A percentile compares a stretch with the other conserved stretches of the same genome.
Conservation (phyloP, 92 coral and sea anemone species). For the Heteractis magnifica region DNA sequence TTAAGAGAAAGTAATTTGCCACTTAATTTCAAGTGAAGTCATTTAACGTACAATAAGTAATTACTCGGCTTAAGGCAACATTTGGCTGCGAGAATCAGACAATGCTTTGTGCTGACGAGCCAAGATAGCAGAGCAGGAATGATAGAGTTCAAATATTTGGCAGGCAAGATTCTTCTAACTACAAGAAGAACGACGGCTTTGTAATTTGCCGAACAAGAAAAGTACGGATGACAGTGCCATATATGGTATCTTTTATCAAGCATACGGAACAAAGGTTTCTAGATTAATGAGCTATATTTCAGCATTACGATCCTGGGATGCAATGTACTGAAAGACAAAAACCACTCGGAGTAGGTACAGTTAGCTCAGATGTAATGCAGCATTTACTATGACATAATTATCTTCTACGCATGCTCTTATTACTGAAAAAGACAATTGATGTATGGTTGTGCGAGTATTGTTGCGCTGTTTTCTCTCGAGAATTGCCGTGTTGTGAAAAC, state of each 20-base stretch:
- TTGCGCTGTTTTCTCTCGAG: no score
- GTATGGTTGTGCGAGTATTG: no score
- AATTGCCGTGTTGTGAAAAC: no score
- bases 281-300: neutral
- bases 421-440: no score
- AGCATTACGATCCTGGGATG: neutral
- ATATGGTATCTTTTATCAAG: neutral
- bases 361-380: neutral
- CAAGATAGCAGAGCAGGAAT: neutral
- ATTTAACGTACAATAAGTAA: neutral
- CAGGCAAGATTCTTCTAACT: neutral
- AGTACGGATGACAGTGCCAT: neutral
- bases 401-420: neutral
- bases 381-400: no score
- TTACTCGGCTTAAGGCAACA: neutral
- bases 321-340: neutral
- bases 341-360: neutral
- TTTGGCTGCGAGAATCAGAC: neutral
- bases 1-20: no score
- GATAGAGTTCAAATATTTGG: neutral
- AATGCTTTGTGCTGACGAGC: neutral
- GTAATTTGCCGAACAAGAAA: neutral
- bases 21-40: no score
- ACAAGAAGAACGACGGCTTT: neutral
- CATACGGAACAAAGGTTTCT: neutral